Evolutionary conservation across 2,888 invertebrate species (phyloP).

Genomic region (Rotaria macrura): DNA sequence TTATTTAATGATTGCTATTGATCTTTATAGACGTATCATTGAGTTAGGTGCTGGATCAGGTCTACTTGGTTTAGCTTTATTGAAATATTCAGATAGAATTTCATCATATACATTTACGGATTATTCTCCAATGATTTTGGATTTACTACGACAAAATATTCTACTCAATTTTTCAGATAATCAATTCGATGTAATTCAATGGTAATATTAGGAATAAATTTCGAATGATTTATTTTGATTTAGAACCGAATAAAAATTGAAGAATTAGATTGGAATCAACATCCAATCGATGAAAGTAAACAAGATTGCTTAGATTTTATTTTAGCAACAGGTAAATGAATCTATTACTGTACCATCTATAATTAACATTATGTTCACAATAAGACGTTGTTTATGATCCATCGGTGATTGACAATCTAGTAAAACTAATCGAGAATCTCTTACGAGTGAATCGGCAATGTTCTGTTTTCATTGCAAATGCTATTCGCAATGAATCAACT

Average conservation of each 20-base stretch:
- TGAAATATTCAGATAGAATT: background rate
- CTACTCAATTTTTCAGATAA: background rate
- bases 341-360: background rate
- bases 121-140: background rate
- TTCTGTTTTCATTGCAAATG: background rate
- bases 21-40: background rate
- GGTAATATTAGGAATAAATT: background rate
- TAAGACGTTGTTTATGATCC: slow-evolving; percentile 16
- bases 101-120: background rate
- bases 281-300: background rate
- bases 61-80: background rate
- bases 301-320: background rate
- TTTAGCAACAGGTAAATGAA: background rate
- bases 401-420: background rate
- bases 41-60: background rate
- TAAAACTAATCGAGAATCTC: background rate
- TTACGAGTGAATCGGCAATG: background rate
- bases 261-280: slow-evolving; percentile 18
- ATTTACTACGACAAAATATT: background rate
- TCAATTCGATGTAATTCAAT: background rate
- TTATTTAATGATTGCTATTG: background rate
- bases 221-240: background rate
- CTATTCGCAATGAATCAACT: background rate
- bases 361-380: background rate
- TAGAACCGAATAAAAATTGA: background rate